phyloP scores from a whole-genome alignment of 2,113 vertebrate species.

The Dermatemys mawii region DNA sequence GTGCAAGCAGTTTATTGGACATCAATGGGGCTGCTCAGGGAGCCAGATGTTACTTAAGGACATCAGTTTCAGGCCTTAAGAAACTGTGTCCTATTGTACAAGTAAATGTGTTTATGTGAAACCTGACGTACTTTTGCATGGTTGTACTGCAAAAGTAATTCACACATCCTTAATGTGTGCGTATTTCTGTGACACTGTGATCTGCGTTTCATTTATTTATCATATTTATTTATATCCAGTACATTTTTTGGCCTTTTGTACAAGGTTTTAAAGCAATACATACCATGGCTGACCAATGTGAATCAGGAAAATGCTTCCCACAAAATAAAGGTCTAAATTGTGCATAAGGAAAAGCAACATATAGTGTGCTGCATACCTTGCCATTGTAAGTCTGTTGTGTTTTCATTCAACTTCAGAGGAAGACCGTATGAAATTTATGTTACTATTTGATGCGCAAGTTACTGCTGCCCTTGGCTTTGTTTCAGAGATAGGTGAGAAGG shows the following conservation, averaged over 20 bases:
- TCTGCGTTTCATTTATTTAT: conserved; percentile 33
- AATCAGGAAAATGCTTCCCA: background rate
- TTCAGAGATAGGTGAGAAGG: background rate
- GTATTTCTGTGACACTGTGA: conserved; percentile 22
- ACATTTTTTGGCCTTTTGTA: background rate
- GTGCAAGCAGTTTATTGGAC: conserved; percentile 37
- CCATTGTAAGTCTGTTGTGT: background rate
- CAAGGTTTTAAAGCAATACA: background rate
- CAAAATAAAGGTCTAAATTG: background rate
- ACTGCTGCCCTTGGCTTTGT: conserved; percentile 11
- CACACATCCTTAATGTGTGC: background rate
- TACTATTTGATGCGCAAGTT: background rate
- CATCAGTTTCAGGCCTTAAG: conserved; percentile 30
- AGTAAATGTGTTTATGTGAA: conserved; percentile 12
- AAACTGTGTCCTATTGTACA: conserved; percentile 55
- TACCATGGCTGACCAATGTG: background rate
- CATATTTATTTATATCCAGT: background rate
- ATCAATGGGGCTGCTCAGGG: conserved; percentile 52
- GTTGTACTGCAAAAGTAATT: background rate
- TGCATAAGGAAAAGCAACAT: background rate
- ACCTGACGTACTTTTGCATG: conserved; percentile 59
- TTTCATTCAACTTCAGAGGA: background rate
- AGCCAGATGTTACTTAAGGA: background rate
- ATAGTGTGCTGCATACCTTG: conserved; percentile 2
- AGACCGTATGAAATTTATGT: background rate